Evolutionary conservation across 1,140 invertebrate genomes (phyloP).

Genomic region (Conus ventricosus): DNA sequence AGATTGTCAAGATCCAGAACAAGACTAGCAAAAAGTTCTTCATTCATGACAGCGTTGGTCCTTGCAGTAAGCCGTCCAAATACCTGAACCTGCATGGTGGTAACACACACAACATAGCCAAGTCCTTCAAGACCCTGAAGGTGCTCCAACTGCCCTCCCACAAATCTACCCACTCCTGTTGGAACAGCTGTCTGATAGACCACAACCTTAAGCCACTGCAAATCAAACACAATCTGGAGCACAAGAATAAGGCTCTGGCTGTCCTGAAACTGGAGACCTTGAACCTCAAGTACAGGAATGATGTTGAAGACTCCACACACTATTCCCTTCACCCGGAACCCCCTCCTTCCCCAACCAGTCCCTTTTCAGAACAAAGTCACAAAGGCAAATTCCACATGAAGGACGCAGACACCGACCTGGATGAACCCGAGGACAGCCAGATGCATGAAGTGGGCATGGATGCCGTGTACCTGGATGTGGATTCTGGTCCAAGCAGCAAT

Average conservation of each 20-base stretch:
- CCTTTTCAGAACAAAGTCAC: background rate
- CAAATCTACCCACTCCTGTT: too few species aligned
- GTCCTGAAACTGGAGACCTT: background rate
- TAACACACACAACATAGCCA: background rate
- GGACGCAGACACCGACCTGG: background rate
- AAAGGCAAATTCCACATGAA: background rate
- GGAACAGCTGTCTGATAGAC: conserved; percentile 12
- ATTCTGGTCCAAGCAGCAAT: background rate
- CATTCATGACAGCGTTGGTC: background rate
- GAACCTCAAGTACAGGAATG: background rate
- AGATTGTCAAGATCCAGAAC: conserved; percentile 5
- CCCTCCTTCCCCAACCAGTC: background rate
- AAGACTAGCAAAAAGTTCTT: background rate
- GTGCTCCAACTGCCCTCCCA: background rate
- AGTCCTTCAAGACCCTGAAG: background rate
- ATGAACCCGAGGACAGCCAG: background rate
- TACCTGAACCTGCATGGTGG: background rate
- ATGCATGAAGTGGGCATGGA: background rate
- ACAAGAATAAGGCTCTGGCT: conserved; percentile 12
- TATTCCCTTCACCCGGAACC: background rate
- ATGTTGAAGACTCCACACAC: background rate
- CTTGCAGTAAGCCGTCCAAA: background rate
- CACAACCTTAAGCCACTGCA: conserved; percentile 27
- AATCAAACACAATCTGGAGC: conserved; percentile 31
- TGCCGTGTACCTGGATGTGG: background rate